Conservation (phyloP, 2,888 invertebrate species). For the Monochamus alternatus region DNA sequence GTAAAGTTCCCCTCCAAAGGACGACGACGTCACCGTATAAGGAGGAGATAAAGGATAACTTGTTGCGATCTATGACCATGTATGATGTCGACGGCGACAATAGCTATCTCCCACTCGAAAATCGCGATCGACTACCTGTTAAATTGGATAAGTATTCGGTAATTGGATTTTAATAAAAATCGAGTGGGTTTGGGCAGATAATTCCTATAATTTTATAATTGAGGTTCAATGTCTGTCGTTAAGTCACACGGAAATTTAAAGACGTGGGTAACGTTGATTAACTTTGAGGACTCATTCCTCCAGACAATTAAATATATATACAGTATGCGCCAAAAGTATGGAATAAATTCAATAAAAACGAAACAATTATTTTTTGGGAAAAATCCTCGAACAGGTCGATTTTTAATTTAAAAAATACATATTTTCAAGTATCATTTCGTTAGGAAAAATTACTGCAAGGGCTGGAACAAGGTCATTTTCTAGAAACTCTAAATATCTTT, state of each 20-base stretch:
- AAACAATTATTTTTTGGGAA: no score
- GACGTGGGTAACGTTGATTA: no score
- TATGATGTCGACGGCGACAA: conserved; percentile 34
- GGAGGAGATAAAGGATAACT: conserved; percentile 45
- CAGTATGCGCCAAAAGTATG: no score
- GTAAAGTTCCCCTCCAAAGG: conserved; percentile 39
- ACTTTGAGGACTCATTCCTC: no score
- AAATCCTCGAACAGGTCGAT: no score
- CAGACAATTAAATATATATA: no score
- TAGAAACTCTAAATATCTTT: no score
- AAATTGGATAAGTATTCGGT: conserved; percentile 28
- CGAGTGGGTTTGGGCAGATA: conserved; percentile 23
- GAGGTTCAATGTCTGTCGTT: conserved; percentile 9
- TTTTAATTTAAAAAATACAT: no score
- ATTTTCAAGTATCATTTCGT: no score
- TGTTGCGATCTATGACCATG: conserved; percentile 45
- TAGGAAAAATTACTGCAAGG: no score
- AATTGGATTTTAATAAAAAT: conserved; percentile 28
- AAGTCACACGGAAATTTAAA: neutral
- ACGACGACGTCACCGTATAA: conserved; percentile 29
- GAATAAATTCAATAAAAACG: no score
- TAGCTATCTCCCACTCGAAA: conserved; percentile 26
- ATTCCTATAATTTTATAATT: conserved; percentile 19
- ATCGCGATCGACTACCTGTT: conserved; percentile 25
- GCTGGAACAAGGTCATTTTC: no score